Evolutionary conservation across 2,113 vertebrate species (phyloP), one percentile per base, ranked within the genome.

Genomic region (Sander lucioperca): DNA sequence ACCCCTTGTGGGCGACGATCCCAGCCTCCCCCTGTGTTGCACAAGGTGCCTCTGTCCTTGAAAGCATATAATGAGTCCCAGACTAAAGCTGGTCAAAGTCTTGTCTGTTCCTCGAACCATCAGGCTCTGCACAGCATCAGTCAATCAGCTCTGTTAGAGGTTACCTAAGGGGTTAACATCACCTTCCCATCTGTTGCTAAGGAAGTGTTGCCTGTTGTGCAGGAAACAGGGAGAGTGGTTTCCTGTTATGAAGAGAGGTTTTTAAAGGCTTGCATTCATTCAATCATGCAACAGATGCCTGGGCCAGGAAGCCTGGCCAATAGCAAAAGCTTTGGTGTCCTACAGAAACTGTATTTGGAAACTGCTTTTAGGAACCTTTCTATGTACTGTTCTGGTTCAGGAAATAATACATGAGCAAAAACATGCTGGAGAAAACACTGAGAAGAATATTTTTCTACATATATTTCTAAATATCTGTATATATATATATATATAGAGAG

Each of bases 221-320:
- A 98, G 98, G 97, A 99, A 98, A 96, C 96, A 95, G 96, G 94
- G 97, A 97, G 96, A 96, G 94, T 95, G 91, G 95, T 96, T 98
- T 99, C 97, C 97, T 99, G 97, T 99, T 99, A 97, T 99, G 97
- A 96, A 97, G 95, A 95, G 96, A 95, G 94, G 91, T 94, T 95
- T 95, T 94, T 95, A 93, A 95, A 97, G 96, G 94, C 91, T 94
- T 94, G 89, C 94, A 97, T 97, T 97, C 96, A 96, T 97, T 96
- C 96, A 97, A 95, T 97, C 96, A 87, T 95, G 94, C 96, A 93
- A 94, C 95, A 96, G 94, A 96, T 94, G 94, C 96, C 96, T 88
- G 89, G 88, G 91, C 89, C 96, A 97, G 98, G 97, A 99, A 99
- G 95, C 93, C 64, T 54, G 83, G 94, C 94, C 90, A 95, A 94